These are phyloP conservation scores for Drosophila paulistorum DNA, from an alignment of 1,140 invertebrate species.

Conservation along the genomic window DNA sequence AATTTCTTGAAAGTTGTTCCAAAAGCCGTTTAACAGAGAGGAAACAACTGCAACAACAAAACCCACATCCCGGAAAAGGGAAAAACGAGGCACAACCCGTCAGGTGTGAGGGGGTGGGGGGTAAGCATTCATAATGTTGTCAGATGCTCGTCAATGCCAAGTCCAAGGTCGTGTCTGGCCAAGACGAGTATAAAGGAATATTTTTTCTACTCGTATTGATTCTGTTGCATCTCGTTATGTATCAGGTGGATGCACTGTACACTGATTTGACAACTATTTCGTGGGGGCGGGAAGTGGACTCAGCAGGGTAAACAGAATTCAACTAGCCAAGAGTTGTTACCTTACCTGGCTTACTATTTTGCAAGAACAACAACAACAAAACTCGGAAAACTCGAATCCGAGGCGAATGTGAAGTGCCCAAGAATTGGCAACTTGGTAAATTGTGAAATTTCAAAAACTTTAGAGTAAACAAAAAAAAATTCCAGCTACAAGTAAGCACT, in stretches of 20 bases:
- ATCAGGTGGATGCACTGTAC: slow-evolving; percentile 1
- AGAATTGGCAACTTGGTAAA: neutral
- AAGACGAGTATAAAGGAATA: slow-evolving; percentile 35
- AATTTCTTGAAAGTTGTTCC: slow-evolving; percentile 70
- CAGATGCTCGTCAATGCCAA: slow-evolving; percentile 29
- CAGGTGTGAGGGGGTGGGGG: neutral
- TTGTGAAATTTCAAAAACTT: neutral
- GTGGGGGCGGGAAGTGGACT: no score
- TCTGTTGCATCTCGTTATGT: slow-evolving; percentile 12
- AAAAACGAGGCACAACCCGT: slow-evolving; percentile 18
- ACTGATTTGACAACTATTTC: no score
- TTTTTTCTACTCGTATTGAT: slow-evolving; percentile 22
- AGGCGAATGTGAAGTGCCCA: slow-evolving; percentile 1
- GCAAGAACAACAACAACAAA: neutral
- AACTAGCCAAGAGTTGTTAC: no score
- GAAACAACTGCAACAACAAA: slow-evolving; percentile 11
- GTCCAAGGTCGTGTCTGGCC: slow-evolving; percentile 45
- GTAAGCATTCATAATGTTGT: slow-evolving; percentile 18
- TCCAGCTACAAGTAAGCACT: neutral
- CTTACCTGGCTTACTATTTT: neutral
- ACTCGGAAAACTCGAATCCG: neutral
- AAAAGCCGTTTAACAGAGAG: slow-evolving; percentile 52
- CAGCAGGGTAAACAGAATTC: no score
- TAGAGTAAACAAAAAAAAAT: neutral
- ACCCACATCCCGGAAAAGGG: slow-evolving; percentile 12